Evolutionary conservation across 2,888 invertebrate species (phyloP).

Genomic region (Caenorhabditis uteleia): DNA sequence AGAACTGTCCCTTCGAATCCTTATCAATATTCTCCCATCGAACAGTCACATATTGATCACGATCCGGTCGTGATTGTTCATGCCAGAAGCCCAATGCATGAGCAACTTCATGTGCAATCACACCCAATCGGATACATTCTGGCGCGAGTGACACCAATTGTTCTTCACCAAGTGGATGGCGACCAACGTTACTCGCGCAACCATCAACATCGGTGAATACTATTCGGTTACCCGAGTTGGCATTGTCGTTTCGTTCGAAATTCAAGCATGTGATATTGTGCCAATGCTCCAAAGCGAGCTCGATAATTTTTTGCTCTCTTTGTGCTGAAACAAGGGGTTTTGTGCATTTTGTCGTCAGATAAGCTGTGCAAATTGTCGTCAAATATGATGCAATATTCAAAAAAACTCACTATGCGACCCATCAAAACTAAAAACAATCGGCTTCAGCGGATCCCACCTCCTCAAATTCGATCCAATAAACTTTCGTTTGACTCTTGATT

Average conservation of each 20-base stretch:
- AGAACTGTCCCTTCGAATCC: slow-evolving; percentile 69
- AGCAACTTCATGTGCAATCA: slow-evolving; percentile 70
- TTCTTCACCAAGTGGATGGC: slow-evolving; percentile 69
- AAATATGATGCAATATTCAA: neutral
- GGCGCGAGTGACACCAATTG: slow-evolving; percentile 70
- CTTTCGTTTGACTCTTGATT: slow-evolving; percentile 55
- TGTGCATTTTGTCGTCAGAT: neutral
- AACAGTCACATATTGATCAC: slow-evolving; percentile 67
- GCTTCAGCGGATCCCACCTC: slow-evolving; percentile 65
- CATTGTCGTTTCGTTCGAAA: slow-evolving; percentile 59
- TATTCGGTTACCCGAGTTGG: slow-evolving; percentile 64
- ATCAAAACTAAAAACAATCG: slow-evolving; percentile 68
- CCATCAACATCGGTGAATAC: slow-evolving; percentile 70
- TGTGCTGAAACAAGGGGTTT: slow-evolving; percentile 50
- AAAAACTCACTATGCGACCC: slow-evolving; percentile 65
- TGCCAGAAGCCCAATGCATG: slow-evolving; percentile 70
- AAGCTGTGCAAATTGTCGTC: neutral
- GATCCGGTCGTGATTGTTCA: slow-evolving; percentile 68
- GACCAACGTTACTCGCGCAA: slow-evolving; percentile 62
- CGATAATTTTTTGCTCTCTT: slow-evolving; percentile 68
- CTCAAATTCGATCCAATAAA: slow-evolving; percentile 67
- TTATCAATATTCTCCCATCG: slow-evolving; percentile 69
- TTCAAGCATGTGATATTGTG: slow-evolving; percentile 70
- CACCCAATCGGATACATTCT: slow-evolving; percentile 69
- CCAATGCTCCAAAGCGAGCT: slow-evolving; percentile 69